phyloP scores from a whole-genome alignment of 1,140 invertebrate species.

The Glossosoma conforme region DNA sequence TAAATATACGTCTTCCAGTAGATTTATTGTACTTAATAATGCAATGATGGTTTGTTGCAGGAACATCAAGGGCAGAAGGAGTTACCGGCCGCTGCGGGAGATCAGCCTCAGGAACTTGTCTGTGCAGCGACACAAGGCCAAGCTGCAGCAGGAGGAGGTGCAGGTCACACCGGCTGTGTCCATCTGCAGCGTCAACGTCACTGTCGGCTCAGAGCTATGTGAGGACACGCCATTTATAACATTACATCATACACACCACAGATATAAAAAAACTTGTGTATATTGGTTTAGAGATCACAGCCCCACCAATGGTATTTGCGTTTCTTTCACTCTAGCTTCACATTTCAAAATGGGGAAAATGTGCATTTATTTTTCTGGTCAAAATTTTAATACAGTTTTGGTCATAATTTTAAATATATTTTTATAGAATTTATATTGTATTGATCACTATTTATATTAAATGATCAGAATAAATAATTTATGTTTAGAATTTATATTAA shows the following conservation, averaged over 20 bases:
- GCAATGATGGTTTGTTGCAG: slow-evolving; percentile 9
- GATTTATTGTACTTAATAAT: background rate
- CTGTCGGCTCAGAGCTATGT: slow-evolving; percentile 23
- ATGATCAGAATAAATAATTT: too few relatives aligned
- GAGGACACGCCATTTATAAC: too few relatives aligned
- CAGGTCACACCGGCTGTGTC: slow-evolving; percentile 6
- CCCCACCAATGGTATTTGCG: background rate
- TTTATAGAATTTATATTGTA: too few relatives aligned
- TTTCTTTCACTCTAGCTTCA: too few relatives aligned
- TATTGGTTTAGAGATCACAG: too few relatives aligned
- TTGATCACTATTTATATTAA: too few relatives aligned
- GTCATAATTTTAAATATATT: too few relatives aligned
- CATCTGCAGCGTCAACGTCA: slow-evolving; percentile 27
- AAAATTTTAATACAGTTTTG: too few relatives aligned
- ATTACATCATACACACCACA: background rate
- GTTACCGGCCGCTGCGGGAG: slow-evolving; percentile 27
- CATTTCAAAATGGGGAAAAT: too few relatives aligned
- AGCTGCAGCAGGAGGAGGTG: background rate
- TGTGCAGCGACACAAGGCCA: slow-evolving; percentile 13
- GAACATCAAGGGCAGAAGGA: slow-evolving; percentile 26
- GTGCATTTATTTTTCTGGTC: too few relatives aligned
- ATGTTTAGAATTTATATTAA: too few relatives aligned
- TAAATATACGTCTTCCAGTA: too few relatives aligned
- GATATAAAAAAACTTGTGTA: background rate
- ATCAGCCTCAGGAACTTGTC: slow-evolving; percentile 26